Percentiles rank a stretch among this genome's conserved stretches.
Evolutionary conservation across 2,113 vertebrate genomes (phyloP).

Genomic region (Gallinago paraguaiae): DNA sequence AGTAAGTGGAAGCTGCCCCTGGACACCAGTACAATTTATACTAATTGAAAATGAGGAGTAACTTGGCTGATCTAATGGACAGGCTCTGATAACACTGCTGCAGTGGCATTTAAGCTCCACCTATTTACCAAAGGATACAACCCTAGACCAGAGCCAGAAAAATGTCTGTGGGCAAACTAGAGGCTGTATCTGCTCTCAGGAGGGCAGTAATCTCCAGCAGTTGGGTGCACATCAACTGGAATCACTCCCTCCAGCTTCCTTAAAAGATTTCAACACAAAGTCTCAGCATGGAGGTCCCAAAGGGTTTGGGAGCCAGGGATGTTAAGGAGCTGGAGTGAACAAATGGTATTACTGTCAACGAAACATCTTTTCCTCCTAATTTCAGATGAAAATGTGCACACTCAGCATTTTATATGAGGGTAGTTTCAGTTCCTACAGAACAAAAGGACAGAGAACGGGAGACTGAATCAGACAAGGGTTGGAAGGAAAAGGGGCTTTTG

Average conservation of each 20-base stretch:
- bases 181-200: background rate
- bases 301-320: background rate
- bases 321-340: background rate
- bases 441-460: background rate
- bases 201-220: background rate
- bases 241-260: background rate
- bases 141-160: background rate
- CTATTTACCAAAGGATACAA: background rate
- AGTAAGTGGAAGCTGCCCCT: background rate
- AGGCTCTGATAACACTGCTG: background rate
- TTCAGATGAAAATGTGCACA: background rate
- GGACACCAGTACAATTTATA: background rate
- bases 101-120: background rate
- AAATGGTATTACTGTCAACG: background rate
- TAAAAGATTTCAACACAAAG: background rate
- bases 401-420: background rate
- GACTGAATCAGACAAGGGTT: background rate
- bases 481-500: background rate
- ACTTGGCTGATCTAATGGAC: background rate
- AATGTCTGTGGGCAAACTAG: background rate
- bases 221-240: background rate
- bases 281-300: background rate
- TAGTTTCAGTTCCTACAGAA: background rate
- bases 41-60: background rate
- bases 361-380: background rate